Evolutionary conservation across 1,140 invertebrate species (phyloP), one percentile per base, ranked within the genome.

Genomic region (Musca vetustissima): DNA sequence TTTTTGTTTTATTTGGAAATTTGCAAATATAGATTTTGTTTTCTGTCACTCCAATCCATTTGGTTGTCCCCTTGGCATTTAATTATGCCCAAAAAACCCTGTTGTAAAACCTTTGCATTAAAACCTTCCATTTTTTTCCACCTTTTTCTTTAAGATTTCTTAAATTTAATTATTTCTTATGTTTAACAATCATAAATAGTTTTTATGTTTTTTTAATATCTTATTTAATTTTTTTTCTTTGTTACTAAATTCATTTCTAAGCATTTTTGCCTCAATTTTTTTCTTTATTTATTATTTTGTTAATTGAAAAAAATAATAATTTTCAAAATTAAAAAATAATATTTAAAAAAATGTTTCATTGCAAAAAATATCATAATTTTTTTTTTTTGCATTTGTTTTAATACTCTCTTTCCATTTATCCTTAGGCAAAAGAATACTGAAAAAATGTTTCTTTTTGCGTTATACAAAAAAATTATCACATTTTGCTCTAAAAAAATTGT

Each of bases 191-290:
- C 19, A 36, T 61, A 73, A 65, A 66, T 68, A 43, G 66, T 70
- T 71, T 55, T 66, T 50, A n/a, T n/a, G n/a, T n/a, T n/a, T n/a
- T n/a, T n/a, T n/a, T n/a, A n/a, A n/a, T 70, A 8, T 67, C 22
- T 69, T 68, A 66, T 72, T 69, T 66, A 49, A 24, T 52, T 69
- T 68, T 64, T 32, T 22, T 69, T 66, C 21, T 71, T 69, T 72
- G 72, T 69, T 73, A 72, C 50, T 71, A 68, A 68, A 69, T 71
- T 67, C 71, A 53, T 66, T 70, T 67, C 36, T 43, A 43, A 43
- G 36, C 19, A n/a, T 61, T 36, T 61, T 61, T 61, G 32, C 25
- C n/a, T 57, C n/a, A 36, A 32, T 61, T 36, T 61, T 61, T 61
- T 21, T 36, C 11, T 43, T 61, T 61, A 52, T n/a, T n/a, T n/a